phyloP scores from a whole-genome alignment of 2,888 invertebrate genomes.

The Mesorhabditis spiculigera region DNA sequence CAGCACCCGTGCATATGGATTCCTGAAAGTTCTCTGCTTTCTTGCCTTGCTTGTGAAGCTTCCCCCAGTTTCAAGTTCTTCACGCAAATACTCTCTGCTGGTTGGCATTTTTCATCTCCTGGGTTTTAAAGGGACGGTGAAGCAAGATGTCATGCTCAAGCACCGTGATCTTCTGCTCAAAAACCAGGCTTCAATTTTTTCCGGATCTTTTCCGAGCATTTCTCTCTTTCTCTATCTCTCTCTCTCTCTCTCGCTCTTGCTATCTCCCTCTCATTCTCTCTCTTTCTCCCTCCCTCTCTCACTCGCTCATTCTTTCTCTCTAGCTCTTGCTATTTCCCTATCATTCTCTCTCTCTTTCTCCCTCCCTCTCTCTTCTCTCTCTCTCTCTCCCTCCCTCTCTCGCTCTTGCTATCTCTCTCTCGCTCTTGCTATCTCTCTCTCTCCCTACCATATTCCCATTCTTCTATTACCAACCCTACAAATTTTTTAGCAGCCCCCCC shows the following conservation, averaged over 20 bases:
- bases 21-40: no score
- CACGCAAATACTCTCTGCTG: background rate
- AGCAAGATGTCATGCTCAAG: no score
- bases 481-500: background rate
- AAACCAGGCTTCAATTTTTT: no score
- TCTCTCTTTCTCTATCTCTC: conserved; percentile 9
- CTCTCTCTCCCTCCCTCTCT: background rate
- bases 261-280: background rate
- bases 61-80: background rate
- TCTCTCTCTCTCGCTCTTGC: background rate
- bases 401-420: conserved; percentile 6
- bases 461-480: background rate
- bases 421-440: background rate
- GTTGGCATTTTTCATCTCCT: background rate
- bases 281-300: background rate
- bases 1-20: no score
- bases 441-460: background rate
- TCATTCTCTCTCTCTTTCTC: no score
- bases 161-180: no score
- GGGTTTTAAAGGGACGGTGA: background rate
- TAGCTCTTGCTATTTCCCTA: no score
- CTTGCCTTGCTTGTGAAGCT: background rate
- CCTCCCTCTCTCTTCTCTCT: background rate
- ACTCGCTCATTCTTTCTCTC: background rate
- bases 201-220: background rate